Conservation (phyloP, 2,113 vertebrate genomes). For the Physeter macrocephalus region DNA sequence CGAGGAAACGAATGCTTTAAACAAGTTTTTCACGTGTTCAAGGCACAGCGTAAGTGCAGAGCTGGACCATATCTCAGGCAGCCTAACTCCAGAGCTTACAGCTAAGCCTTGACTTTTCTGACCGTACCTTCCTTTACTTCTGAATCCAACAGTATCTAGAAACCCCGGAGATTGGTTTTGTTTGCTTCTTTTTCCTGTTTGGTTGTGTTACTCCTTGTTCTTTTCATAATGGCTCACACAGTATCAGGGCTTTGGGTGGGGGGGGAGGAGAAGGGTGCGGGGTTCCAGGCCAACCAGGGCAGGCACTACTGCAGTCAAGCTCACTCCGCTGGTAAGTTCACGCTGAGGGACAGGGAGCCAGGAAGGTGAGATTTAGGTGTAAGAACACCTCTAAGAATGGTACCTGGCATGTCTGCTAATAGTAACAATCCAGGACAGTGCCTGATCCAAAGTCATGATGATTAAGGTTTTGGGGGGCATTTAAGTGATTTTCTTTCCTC, state of each 20-base stretch:
- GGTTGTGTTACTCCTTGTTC: neutral
- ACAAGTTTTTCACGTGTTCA: neutral
- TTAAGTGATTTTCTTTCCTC: neutral
- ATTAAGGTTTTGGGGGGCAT: neutral
- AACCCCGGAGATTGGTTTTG: neutral
- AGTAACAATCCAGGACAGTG: neutral
- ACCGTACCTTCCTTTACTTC: neutral
- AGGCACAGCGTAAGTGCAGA: neutral
- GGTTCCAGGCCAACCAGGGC: neutral
- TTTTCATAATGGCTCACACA: neutral
- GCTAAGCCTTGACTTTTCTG: neutral
- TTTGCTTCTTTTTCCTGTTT: neutral
- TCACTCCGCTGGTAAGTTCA: neutral
- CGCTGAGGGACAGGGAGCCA: neutral
- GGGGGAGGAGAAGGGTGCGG: neutral
- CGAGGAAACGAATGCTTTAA: neutral
- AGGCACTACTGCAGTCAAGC: neutral
- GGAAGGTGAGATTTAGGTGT: neutral
- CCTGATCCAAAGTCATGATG: neutral
- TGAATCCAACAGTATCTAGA: neutral
- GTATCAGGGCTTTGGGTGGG: neutral
- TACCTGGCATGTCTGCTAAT: neutral
- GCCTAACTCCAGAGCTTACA: neutral
- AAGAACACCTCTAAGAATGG: neutral
- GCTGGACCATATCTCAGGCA: neutral